Evolutionary conservation across 2,797 vertebrate species (phyloP), one percentile per base, ranked within the genome.

Genomic region (Rachycentron canadum): DNA sequence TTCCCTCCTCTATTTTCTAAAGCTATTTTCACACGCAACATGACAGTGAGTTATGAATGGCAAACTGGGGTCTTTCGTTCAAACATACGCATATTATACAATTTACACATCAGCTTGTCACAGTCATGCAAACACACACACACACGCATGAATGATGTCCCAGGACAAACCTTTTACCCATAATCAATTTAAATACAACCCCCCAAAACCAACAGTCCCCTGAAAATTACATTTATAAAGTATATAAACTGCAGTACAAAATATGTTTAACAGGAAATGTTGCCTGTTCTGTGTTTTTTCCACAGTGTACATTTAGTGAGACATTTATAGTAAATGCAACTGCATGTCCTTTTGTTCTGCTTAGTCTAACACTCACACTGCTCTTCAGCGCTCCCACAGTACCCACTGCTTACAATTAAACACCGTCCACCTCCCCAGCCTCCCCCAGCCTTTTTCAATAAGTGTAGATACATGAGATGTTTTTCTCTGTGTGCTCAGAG

Each of bases 41-140:
- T 68, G 86, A 67, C 86, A 84, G 66, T 77, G 78, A 64, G 43
- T 81, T 84, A 83, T 84, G 78, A 80, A 47, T 61, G 67, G 59
- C 65, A 71, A 73, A 65, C 32, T 14, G 60, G 47, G 32, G 34
- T 63, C 21, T 40, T 40, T 70, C 10, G 9, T 64, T 71, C 82
- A 81, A 32, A 70, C 69, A 57, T 49, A 17, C 68, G 60, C 65
- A 62, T 32, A 52, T 52, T 34, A 55, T 16, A 12, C 34, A 66
- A 36, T 55, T 30, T 25, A 34, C 21, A 21, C 53, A 17, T 8
- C 38, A 32, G 21, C 11, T n/a, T 10, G 57, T 19, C 10, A 21
- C 56, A 58, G 14, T 21, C 21, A 23, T 16, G 17, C 14, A 10
- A 64, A 52, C 28, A 14, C 10, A 17, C 21, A 28, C 47, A 45